Evolutionary conservation across 2,113 vertebrate species (phyloP), one percentile per base, ranked within the genome.

Genomic region (Baryphthengus martii): DNA sequence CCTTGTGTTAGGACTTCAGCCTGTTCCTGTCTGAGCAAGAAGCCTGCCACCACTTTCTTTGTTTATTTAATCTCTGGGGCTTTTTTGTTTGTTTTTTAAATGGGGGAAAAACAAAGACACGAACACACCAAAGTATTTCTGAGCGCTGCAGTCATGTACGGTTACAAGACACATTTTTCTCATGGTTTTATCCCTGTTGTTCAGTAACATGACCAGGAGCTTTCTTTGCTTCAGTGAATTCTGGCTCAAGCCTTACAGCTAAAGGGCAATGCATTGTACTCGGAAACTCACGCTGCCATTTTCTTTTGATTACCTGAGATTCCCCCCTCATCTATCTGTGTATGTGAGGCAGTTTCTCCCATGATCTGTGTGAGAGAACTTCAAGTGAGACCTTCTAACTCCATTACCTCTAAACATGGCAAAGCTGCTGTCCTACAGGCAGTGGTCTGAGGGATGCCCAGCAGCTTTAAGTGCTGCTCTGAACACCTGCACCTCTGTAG

Each of bases 261-360:
- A 17, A 40, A 47, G 53, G 35, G 42, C 39, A 68, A 17, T 8
- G 11, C 0, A 1, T 56, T 26, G 6, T 9, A n/a, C 37, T 31
- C 1, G 1, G 66, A 65, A 58, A 23, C 24, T 49, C 42, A 17
- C 15, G 0, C 10, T 58, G 14, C 18, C 2, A 3, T 78, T 65
- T 56, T 50, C 11, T 42, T 63, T 65, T 56, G 35, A 26, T 58
- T 37, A 44, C 20, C 49, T 58, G 35, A 42, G 11, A 17, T 66
- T 23, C 20, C 17, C 35, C 25, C 21, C 11, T 0, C 18, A 15
- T 13, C 68, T 63, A 16, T 55, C 8, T 33, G 23, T 25, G 13
- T 25, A 31, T 3, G 28, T 7, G 17, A 55, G 28, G 65, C 18
- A 18, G 50, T 55, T 63, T 71, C 55, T 56, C 33, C 44, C 33